Evolutionary conservation across 2,888 invertebrate species (phyloP), one percentile per base, ranked within the genome.

Genomic region (Drosophila vallismaia): DNA sequence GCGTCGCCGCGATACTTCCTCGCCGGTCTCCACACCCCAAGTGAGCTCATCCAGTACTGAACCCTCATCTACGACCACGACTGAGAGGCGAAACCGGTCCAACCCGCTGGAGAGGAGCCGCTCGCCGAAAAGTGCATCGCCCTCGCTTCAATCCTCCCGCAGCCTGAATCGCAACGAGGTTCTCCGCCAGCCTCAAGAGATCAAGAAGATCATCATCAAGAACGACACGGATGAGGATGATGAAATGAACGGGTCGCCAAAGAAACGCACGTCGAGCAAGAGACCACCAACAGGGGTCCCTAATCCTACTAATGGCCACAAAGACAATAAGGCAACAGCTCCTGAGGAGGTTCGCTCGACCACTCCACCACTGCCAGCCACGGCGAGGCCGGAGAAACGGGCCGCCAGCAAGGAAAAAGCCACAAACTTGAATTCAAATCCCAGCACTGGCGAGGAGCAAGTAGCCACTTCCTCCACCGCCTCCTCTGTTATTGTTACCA

Each of bases 171-270:
- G 88, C 29, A 88, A 76, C 26, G 90, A 91, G 51, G 81, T 88
- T 3, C 75, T 89, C 49, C 86, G 89, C 10, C 89, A 89, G 62
- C 77, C 89, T 42, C 90, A 90, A 54, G 90, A 90, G 59, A 78
- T 91, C 3, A 90, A 91, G 45, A 91, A 91, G 66, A 88, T 91
- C 10, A 89, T 91, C 7, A 90, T 90, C 42, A 81, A 92, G 92
- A 85, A 93, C 52, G 72, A 93, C 89, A 74, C 94, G 90, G 92
- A 88, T 89, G 76, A 93, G 46, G 88, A 55, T 51, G 79, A 82
- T 9, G 85, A 85, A 12, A 19, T 38, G 48, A 51, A 45, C 12
- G 45, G 51, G 4, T 49, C 67, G 6, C 68, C 72, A 5, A 81
- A 77, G n/a, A 82, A 84, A 14, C 66, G 74, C 2, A 6, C 56